Percentiles rank a stretch among this genome's conserved stretches.
Evolutionary conservation across 2,113 vertebrate species (phyloP).

Genomic region (Daubentonia madagascariensis): DNA sequence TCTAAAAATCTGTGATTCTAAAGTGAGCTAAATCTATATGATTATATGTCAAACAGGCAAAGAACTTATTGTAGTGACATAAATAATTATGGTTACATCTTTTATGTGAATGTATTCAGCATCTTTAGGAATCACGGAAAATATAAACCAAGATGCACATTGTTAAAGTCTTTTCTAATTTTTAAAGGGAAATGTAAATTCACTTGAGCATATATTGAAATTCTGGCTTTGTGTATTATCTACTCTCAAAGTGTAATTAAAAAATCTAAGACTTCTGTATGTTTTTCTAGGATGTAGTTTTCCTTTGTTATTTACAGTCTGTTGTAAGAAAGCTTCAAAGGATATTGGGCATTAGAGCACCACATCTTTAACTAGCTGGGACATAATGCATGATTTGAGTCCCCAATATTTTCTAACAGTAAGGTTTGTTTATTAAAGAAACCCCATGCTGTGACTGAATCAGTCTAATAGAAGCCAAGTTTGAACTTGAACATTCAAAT

Average conservation of each 20-base stretch:
- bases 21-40: constrained; percentile 71
- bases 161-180: constrained; percentile 78
- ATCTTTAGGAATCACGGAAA: constrained; percentile 78
- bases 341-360: constrained; percentile 63
- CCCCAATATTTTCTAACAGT: constrained; percentile 81
- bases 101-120: constrained; percentile 72
- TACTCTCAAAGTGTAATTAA: constrained; percentile 63
- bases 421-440: constrained; percentile 87
- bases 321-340: constrained; percentile 73
- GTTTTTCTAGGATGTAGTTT: constrained; percentile 62
- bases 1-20: constrained; percentile 47
- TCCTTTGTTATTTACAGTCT: constrained; percentile 75
- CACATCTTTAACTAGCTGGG: constrained; percentile 75
- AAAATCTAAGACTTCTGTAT: constrained; percentile 71
- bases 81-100: constrained; percentile 80
- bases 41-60: constrained; percentile 68
- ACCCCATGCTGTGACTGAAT: constrained; percentile 87
- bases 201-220: constrained; percentile 68
- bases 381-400: constrained; percentile 78
- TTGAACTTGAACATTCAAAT: constrained; percentile 85
- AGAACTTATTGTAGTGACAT: constrained; percentile 78
- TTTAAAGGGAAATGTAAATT: constrained; percentile 78
- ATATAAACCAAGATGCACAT: constrained; percentile 76
- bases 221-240: constrained; percentile 67
- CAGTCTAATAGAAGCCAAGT: constrained; percentile 84